phyloP scores from a whole-genome alignment of 1,140 invertebrate genomes.

The Belonocnema kinseyi region DNA sequence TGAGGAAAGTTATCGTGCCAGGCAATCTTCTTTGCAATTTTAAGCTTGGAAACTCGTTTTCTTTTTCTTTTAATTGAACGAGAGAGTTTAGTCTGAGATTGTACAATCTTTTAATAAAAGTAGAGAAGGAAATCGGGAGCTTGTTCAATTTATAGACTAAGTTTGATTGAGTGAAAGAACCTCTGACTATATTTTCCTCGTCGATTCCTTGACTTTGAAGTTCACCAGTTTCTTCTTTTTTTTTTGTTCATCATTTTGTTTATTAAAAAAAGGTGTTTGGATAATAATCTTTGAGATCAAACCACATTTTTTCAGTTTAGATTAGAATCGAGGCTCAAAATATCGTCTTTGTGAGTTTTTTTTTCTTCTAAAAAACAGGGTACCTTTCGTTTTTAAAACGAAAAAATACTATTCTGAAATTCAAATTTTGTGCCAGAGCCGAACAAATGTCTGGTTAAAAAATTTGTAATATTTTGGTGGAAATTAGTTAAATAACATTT shows the following conservation, averaged over 20 bases:
- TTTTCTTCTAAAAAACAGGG: no score
- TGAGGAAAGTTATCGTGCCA: background rate
- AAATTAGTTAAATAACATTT: no score
- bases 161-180: slow-evolving; percentile 64
- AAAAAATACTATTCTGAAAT: no score
- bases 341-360: no score
- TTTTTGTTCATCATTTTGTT: slow-evolving; percentile 72
- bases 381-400: no score
- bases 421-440: no score
- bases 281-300: no score
- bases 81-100: slow-evolving; percentile 19
- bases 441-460: no score
- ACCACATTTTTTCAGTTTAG: no score
- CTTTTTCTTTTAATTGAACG: background rate
- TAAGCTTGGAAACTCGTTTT: slow-evolving; percentile 11
- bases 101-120: slow-evolving; percentile 8
- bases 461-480: no score
- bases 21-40: slow-evolving; percentile 1
- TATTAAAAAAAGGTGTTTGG: slow-evolving; percentile 50
- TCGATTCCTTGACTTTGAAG: slow-evolving; percentile 70
- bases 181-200: slow-evolving; percentile 66
- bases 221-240: slow-evolving; percentile 71
- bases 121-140: background rate
- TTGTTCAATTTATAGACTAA: no score
- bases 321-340: no score